Evolutionary conservation across 2,888 invertebrate genomes (phyloP), one percentile per base, ranked within the genome.

Genomic region (Heliothis peltigera): DNA sequence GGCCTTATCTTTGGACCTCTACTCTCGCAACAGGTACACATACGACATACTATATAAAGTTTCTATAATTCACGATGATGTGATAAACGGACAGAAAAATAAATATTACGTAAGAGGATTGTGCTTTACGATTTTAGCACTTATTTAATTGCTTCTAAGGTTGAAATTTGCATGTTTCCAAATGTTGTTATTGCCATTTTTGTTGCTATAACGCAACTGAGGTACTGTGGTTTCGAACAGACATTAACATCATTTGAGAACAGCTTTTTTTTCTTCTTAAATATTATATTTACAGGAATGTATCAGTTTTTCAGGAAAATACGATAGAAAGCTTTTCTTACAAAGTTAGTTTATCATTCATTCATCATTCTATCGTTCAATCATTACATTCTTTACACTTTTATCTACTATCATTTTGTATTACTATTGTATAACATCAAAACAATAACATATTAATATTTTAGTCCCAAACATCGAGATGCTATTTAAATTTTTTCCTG

Each of bases 121-220:
- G 51, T 72, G 63, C 51, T 21, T 43, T 35, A 21, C 58, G 15
- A 78, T 48, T 63, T 62, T 18, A 56, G 22, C 25, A 32, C 28
- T 67, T 77, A 72, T 32, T 1, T 0, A 15, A 1, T 18, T 15
- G 3, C 6, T 1, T 1, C 59, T 70, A 79, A 63, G 54, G 58
- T 65, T 54, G 7, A 55, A 35, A 49, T 43, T 65, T 22, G n/a
- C n/a, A 18, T 32, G 64, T 42, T 63, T 60, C 17, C 19, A n/a
- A 64, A 59, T 67, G 44, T 63, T 66, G 62, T 70, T 81, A 59
- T 65, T 64, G 56, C 18, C 46, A 64, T 72, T 54, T 63, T 59
- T 65, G 76, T 61, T 82, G 70, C 80, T 81, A 84, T 32, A 84
- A 83, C 83, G 81, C 70, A 84, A 81, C 84, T 60, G 22, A 64